phyloP scores from a whole-genome alignment of 2,888 invertebrate genomes.

The Leptopterna dolabrata region DNA sequence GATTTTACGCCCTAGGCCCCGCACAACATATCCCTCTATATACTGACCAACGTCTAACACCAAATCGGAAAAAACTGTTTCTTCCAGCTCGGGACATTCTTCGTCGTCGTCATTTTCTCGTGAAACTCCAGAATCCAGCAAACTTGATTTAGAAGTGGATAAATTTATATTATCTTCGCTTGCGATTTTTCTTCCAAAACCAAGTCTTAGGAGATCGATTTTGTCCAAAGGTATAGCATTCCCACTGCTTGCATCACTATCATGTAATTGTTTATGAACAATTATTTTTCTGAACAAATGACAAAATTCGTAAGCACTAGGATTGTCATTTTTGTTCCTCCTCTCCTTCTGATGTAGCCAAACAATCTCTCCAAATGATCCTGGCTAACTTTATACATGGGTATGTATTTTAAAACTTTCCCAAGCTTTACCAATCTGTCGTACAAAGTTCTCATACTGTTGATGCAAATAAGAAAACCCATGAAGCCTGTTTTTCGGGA shows the following conservation, averaged over 20 bases:
- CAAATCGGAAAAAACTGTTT: not conserved
- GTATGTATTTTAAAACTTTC: not conserved
- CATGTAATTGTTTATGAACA: slow-evolving; percentile 26
- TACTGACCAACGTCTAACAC: not conserved
- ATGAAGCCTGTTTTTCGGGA: not conserved
- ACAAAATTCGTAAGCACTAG: not conserved
- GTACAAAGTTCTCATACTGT: not conserved
- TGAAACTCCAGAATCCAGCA: not conserved
- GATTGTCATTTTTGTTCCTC: not conserved
- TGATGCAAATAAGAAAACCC: not conserved
- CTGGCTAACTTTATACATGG: not conserved
- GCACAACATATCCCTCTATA: slow-evolving; percentile 20
- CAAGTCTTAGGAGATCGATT: slow-evolving; percentile 11
- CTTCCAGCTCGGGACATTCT: slow-evolving; percentile 1
- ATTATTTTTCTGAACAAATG: slow-evolving; percentile 15
- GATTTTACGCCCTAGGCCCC: not conserved
- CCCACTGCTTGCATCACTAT: slow-evolving; percentile 45
- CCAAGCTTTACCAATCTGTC: not conserved
- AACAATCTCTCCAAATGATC: not conserved
- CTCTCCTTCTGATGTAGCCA: not conserved
- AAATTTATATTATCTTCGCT: not conserved
- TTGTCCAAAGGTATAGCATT: slow-evolving; percentile 49
- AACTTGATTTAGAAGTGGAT: not conserved
- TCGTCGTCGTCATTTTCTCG: not conserved
- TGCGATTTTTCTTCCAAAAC: not conserved